Evolutionary conservation across 2,797 vertebrate species (phyloP), one percentile per base, ranked within the genome.

Genomic region (Cottoperca gobio): DNA sequence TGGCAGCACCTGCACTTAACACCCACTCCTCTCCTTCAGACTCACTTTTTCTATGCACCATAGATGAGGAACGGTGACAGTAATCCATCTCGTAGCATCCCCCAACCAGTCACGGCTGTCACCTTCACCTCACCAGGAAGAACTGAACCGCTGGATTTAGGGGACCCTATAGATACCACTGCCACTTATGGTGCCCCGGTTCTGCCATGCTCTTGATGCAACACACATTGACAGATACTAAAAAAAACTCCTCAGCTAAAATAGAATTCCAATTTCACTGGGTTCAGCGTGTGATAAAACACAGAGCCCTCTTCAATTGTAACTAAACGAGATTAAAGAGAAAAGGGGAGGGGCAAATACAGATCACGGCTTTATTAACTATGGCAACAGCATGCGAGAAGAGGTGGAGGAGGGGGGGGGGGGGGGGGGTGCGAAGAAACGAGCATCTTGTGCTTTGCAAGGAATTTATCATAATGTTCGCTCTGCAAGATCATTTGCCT

Each of bases 401-500:
- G 81, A 77, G 70, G 73, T 66, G 77, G 79, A 39, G 33, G 50
- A 23, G 53, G 65, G 61, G 21, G 43, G 43, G 19, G 2, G 16
- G 40, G 19, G 39, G 10, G 26, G 17, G 45, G 26, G 46, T 59
- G 13, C 49, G 55, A 46, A 48, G 60, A 64, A 73, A 76, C n/a
- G 61, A 91, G 88, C 82, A 80, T 89, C 79, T 86, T 86, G 83
- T 66, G 86, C 91, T 90, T 85, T 73, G 79, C 82, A 70, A 88
- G 82, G 81, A 92, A 94, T 94, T 89, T 83, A 94, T 93, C 91
- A 93, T 90, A 92, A 92, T 87, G 89, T 91, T 90, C 70, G 52
- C 76, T 35, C 85, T 52, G 85, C 83, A 69, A 91, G 90, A 91
- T 90, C 89, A 93, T 93, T 93, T 91, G 89, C 89, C 85, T 92